phyloP scores from a whole-genome alignment of 2,888 invertebrate genomes.

The Ennomos erosarius region DNA sequence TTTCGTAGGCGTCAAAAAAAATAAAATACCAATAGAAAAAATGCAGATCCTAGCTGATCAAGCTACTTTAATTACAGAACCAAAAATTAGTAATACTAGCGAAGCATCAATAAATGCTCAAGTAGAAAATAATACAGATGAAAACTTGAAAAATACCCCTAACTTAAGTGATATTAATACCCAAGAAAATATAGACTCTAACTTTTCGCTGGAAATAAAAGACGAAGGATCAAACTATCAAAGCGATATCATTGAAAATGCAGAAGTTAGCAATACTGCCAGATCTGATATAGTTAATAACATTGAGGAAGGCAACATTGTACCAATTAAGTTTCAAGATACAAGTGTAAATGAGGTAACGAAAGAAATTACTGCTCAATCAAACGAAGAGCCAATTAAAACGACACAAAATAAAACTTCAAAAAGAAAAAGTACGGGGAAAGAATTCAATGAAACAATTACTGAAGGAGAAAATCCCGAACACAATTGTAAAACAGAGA shows the following conservation, averaged over 20 bases:
- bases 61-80: neutral
- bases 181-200: neutral
- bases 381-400: neutral
- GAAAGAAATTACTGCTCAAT: neutral
- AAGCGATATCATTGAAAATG: too few relatives aligned
- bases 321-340: neutral
- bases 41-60: neutral
- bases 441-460: neutral
- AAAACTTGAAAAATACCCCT: neutral
- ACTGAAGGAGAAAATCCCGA: neutral
- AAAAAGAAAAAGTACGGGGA: neutral
- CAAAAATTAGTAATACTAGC: neutral
- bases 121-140: neutral
- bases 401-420: neutral
- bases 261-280: neutral
- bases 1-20: neutral
- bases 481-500: neutral
- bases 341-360: neutral
- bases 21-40: neutral
- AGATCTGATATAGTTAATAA: neutral
- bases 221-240: too few relatives aligned
- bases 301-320: neutral
- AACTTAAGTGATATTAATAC: neutral
- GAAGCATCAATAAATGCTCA: constrained; percentile 2
- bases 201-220: too few relatives aligned